Evolutionary conservation across 2,113 vertebrate genomes (phyloP).

Genomic region (Carlito syrichta): DNA sequence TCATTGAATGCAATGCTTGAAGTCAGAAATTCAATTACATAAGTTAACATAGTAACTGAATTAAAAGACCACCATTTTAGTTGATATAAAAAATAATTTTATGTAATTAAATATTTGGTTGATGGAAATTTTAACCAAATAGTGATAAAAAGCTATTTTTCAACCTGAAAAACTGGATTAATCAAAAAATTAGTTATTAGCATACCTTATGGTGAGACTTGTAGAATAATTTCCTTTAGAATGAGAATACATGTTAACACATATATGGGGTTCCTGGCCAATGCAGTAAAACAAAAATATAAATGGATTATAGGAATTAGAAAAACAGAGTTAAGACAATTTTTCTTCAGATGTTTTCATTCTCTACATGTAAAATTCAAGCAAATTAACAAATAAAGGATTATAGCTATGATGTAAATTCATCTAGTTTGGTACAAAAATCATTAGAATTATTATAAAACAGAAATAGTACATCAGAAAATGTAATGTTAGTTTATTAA

Average conservation of each 20-base stretch:
- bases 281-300: not conserved
- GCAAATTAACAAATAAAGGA: not conserved
- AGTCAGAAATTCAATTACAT: not conserved
- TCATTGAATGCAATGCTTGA: not conserved
- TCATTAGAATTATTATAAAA: not conserved
- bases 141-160: not conserved
- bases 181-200: not conserved
- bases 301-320: not conserved
- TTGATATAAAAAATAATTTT: not conserved
- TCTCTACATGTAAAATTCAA: not conserved
- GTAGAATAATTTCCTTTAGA: not conserved
- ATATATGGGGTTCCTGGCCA: not conserved
- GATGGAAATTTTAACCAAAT: not conserved
- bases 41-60: not conserved
- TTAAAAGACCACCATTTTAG: not conserved
- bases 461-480: not conserved
- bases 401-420: not conserved
- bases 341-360: not conserved
- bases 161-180: not conserved
- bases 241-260: not conserved
- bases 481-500: not conserved
- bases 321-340: not conserved
- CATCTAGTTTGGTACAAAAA: not conserved
- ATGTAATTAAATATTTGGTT: not conserved
- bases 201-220: not conserved